Percentiles rank a stretch among this genome's conserved stretches.
Conservation (phyloP, 2,888 invertebrate species). For the Zhengitettix transpicula region DNA sequence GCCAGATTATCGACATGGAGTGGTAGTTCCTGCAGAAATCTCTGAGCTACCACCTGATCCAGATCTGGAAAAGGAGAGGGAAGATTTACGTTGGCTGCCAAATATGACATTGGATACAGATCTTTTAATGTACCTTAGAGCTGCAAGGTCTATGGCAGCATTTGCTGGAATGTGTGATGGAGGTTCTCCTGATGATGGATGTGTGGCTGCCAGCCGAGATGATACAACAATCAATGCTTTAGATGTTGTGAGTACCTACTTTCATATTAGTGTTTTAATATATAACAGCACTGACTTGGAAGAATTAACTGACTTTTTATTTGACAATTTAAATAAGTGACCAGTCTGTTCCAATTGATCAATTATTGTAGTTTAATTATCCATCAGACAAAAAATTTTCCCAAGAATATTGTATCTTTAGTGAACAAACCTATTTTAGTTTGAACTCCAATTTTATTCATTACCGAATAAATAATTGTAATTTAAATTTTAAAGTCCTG, state of each 20-base stretch:
- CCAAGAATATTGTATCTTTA: no score
- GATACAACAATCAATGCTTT: conserved; percentile 95
- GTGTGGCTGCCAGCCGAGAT: conserved; percentile 89
- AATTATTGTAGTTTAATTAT: no score
- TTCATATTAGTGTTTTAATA: background rate
- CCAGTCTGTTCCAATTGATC: no score
- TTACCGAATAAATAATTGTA: no score
- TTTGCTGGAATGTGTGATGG: conserved; percentile 99
- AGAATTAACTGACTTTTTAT: no score
- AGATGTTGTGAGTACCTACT: conserved; percentile 54
- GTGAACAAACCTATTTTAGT: no score
- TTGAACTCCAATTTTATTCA: no score
- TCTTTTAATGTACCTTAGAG: conserved; percentile 91
- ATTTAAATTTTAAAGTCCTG: no score
- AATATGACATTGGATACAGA: conserved; percentile 86
- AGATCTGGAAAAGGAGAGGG: conserved; percentile 41
- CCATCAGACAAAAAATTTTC: no score
- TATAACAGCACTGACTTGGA: no score
- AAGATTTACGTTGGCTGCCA: conserved; percentile 89
- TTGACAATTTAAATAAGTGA: no score
- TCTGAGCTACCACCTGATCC: conserved; percentile 31
- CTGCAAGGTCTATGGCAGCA: conserved; percentile 94
- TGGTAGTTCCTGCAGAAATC: conserved; percentile 4
- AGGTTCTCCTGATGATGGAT: conserved; percentile 91
- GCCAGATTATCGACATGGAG: conserved; percentile 36